Evolutionary conservation across 2,888 invertebrate species (phyloP).

Genomic region (Geotrupes spiniger): DNA sequence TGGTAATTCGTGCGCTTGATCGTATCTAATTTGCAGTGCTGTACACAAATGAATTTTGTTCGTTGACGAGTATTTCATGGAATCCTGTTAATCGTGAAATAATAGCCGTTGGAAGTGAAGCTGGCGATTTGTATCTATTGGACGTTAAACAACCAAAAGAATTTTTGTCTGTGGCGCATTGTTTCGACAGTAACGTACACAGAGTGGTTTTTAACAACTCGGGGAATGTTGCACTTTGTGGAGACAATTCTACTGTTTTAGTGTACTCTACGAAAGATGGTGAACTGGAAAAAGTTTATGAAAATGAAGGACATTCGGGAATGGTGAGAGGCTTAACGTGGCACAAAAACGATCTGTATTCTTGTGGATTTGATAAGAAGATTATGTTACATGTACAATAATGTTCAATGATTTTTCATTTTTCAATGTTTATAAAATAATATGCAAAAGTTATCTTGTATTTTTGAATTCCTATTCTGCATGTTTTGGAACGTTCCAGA

Average conservation of each 20-base stretch:
- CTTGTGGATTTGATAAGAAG: constrained; percentile 60
- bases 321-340: constrained; percentile 59
- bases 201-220: constrained; percentile 46
- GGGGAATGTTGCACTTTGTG: constrained; percentile 52
- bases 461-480: too few relatives aligned
- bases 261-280: constrained; percentile 47
- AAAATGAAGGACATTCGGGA: constrained; percentile 51
- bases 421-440: too few relatives aligned
- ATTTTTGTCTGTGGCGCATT: constrained; percentile 40
- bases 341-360: constrained; percentile 52
- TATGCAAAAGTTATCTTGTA: too few relatives aligned
- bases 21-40: constrained; percentile 41
- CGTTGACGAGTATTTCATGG: constrained; percentile 50
- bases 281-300: constrained; percentile 45
- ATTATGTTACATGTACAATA: constrained; percentile 44
- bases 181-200: constrained; percentile 45
- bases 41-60: constrained; percentile 46
- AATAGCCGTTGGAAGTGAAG: constrained; percentile 53
- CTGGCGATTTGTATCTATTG: constrained; percentile 53
- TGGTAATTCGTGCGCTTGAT: background rate
- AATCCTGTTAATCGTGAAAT: constrained; percentile 47
- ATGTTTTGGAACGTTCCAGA: too few relatives aligned
- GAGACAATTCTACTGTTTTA: constrained; percentile 50
- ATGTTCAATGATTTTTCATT: background rate
- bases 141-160: constrained; percentile 52